A percentile compares a stretch with the other conserved stretches of the same genome.
phyloP scores from a whole-genome alignment of 2,113 vertebrate genomes.

The Lutjanus erythropterus region DNA sequence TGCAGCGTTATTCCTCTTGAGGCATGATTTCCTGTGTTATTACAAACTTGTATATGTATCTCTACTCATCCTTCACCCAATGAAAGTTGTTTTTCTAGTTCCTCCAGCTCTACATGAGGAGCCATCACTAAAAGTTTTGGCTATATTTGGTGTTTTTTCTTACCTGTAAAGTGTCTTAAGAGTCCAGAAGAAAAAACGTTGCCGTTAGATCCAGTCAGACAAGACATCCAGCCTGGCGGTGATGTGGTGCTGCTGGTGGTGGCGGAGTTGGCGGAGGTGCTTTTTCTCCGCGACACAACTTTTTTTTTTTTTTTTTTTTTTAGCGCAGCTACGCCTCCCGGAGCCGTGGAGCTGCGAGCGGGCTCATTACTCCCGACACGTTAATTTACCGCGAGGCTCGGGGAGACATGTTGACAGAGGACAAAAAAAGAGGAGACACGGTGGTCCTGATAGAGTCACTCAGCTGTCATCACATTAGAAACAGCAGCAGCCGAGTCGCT shows the following conservation, averaged over 20 bases:
- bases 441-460: slow-evolving; percentile 45
- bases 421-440: slow-evolving; percentile 7
- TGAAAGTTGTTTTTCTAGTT: not conserved
- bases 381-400: not conserved
- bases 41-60: not conserved
- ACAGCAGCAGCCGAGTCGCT: slow-evolving; percentile 33
- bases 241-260: slow-evolving; percentile 37
- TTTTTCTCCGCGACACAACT: slow-evolving; percentile 45
- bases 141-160: not conserved
- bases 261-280: slow-evolving; percentile 27
- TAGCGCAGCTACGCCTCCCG: slow-evolving; percentile 22
- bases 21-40: no score
- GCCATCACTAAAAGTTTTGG: not conserved
- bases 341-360: not conserved
- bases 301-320: no score
- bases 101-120: no score
- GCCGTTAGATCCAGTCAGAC: slow-evolving; percentile 54
- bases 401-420: not conserved
- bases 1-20: no score
- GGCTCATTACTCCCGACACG: not conserved
- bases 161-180: slow-evolving; percentile 35
- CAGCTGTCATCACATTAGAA: slow-evolving; percentile 83
- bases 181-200: not conserved
- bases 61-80: not conserved
- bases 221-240: slow-evolving; percentile 58